Conservation (phyloP, 2,113 vertebrate genomes). For the Tenebrosternarchus preto region DNA sequence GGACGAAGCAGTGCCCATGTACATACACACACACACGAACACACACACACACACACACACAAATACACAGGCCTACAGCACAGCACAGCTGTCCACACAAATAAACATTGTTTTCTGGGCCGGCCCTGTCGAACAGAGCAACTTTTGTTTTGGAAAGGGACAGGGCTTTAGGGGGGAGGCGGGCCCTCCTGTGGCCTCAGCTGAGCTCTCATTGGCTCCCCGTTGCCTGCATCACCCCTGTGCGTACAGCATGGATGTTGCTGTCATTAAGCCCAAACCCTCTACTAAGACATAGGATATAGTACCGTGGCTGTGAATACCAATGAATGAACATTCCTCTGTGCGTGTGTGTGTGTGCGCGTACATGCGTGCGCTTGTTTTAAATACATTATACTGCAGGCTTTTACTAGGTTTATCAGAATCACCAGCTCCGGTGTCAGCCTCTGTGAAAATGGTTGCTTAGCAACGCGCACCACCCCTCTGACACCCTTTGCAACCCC, state of each 20-base stretch:
- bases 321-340: constrained; percentile 4
- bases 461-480: constrained; percentile 63
- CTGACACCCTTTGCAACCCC: constrained; percentile 13
- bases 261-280: not conserved
- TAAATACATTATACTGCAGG: constrained; percentile 30
- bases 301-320: not conserved
- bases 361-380: constrained; percentile 20
- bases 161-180: constrained; percentile 4
- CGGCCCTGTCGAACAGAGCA: constrained; percentile 51
- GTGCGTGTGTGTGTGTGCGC: constrained; percentile 10
- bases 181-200: constrained; percentile 20
- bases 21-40: too few species aligned
- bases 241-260: not conserved
- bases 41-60: not conserved
- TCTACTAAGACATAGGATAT: not conserved
- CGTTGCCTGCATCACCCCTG: constrained; percentile 8
- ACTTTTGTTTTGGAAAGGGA: constrained; percentile 47
- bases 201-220: constrained; percentile 31
- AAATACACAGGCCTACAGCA: constrained; percentile 25
- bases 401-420: constrained; percentile 45
- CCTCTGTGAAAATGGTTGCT: constrained; percentile 66
- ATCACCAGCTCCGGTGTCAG: constrained; percentile 38
- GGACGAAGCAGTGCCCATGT: too few species aligned
- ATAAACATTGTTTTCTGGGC: constrained; percentile 63
- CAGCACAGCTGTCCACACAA: constrained; percentile 63